Percentiles rank a stretch among this genome's conserved stretches.
phyloP scores from a whole-genome alignment of 2,888 invertebrate genomes.

The Hemaris fuciformis region DNA sequence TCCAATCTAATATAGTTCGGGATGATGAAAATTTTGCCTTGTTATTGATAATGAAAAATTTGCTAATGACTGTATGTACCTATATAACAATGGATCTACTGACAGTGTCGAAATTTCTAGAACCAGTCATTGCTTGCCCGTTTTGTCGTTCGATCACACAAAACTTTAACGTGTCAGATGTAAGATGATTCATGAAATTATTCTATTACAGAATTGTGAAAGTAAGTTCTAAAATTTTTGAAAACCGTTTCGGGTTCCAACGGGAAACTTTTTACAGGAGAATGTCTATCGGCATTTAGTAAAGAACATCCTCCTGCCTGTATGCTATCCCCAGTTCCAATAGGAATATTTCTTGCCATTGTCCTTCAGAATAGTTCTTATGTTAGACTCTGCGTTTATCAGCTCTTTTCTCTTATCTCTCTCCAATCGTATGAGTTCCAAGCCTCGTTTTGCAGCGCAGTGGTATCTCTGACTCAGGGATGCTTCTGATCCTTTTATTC shows the following conservation, averaged over 20 bases:
- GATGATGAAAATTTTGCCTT: no score
- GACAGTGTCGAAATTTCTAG: no score
- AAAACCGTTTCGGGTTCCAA: neutral
- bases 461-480: constrained; percentile 86
- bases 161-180: no score
- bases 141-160: no score
- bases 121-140: no score
- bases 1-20: no score
- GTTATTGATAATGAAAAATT: no score
- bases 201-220: no score
- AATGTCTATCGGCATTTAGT: constrained; percentile 70
- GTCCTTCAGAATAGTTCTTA: constrained; percentile 64
- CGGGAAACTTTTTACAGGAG: constrained; percentile 55
- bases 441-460: constrained; percentile 84
- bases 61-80: no score
- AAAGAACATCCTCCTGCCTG: constrained; percentile 79
- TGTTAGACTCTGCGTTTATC: constrained; percentile 60
- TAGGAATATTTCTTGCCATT: constrained; percentile 71
- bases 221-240: no score
- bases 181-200: no score
- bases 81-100: no score
- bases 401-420: constrained; percentile 72
- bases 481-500: constrained; percentile 84
- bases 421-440: constrained; percentile 82
- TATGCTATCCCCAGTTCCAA: constrained; percentile 81